Percentiles rank a stretch among this genome's conserved stretches.
These are phyloP conservation scores for Nyctibius grandis DNA, from an alignment of 2,797 vertebrate genomes.

Conservation along the genomic window DNA sequence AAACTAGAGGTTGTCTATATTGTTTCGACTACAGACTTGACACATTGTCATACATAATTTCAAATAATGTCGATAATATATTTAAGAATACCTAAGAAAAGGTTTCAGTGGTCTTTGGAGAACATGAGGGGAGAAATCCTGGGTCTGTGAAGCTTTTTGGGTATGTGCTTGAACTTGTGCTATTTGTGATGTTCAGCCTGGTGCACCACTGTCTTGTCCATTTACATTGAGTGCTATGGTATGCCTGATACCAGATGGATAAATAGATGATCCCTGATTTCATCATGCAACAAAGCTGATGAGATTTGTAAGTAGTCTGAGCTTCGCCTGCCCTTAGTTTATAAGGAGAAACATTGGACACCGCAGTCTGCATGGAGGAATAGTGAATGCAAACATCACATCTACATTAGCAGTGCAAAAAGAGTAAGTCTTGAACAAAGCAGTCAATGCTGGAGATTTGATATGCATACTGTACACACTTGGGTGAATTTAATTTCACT, in stretches of 20 bases:
- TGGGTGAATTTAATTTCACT: slow-evolving; percentile 8
- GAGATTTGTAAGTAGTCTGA: neutral
- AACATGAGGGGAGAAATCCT: neutral
- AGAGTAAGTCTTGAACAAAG: neutral
- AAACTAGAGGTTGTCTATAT: neutral
- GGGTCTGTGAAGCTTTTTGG: neutral
- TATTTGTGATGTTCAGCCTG: neutral
- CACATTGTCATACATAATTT: neutral
- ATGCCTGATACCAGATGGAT: neutral
- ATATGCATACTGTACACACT: neutral
- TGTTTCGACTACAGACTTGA: neutral
- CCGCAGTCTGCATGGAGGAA: neutral
- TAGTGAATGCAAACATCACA: neutral
- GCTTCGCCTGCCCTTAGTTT: neutral
- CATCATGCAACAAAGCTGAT: neutral
- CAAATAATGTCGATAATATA: neutral
- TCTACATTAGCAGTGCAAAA: neutral
- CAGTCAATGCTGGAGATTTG: neutral
- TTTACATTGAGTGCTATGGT: neutral
- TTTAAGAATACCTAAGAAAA: neutral
- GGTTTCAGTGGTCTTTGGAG: neutral
- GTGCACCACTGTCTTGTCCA: neutral
- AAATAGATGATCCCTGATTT: neutral
- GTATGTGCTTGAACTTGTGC: neutral
- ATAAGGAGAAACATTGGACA: neutral